A percentile compares a stretch with the other conserved stretches of the same genome.
Conservation (phyloP, 2,797 vertebrate genomes). For the Eulemur mongoz region DNA sequence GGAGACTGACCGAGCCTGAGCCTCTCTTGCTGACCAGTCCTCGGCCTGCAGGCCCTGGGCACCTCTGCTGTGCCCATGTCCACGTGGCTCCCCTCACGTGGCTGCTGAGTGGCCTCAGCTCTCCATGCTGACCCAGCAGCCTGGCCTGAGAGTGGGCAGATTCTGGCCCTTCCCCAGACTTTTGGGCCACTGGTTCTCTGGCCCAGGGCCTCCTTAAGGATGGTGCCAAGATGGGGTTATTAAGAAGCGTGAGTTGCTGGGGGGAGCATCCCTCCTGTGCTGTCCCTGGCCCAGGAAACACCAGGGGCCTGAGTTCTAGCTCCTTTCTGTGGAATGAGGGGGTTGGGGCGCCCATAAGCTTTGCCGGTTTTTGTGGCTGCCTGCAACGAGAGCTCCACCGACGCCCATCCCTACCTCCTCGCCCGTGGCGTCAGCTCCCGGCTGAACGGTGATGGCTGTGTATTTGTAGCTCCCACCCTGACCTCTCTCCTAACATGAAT, state of each 20-base stretch:
- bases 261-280: background rate
- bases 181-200: background rate
- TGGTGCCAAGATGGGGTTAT: background rate
- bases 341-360: background rate
- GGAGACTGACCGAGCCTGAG: background rate
- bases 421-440: background rate
- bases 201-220: background rate
- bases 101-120: background rate
- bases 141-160: background rate
- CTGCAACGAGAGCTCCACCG: background rate
- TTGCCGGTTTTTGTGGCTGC: background rate
- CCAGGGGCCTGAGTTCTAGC: background rate
- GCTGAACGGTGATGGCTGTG: background rate
- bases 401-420: background rate
- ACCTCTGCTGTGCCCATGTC: background rate
- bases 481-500: background rate
- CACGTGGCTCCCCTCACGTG: background rate
- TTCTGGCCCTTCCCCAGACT: background rate
- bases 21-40: background rate
- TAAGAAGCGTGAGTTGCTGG: background rate
- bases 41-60: background rate
- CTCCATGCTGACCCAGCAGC: background rate
- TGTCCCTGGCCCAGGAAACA: background rate
- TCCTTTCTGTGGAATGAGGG: background rate
- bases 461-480: background rate